Conservation (phyloP, 2,888 invertebrate species). For the Acronicta psi region DNA sequence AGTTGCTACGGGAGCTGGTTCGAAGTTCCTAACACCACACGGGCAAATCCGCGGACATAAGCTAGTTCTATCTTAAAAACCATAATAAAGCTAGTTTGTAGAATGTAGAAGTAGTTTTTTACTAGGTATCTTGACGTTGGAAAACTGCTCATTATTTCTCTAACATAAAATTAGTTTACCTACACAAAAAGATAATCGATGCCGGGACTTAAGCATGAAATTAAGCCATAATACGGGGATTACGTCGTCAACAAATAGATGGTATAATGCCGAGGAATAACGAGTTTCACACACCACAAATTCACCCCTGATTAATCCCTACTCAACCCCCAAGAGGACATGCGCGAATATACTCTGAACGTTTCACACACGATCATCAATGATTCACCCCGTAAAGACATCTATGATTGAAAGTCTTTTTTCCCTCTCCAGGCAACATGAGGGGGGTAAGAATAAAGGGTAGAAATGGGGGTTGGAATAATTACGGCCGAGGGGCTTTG, state of each 20-base stretch:
- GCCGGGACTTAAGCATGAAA: conserved; percentile 15
- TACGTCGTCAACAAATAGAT: conserved; percentile 19
- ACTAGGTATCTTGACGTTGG: too few species aligned
- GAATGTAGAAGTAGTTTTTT: too few species aligned
- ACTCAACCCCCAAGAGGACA: conserved; percentile 8
- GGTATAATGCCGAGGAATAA: conserved; percentile 3
- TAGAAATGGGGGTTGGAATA: conserved; percentile 67
- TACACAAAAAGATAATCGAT: conserved; percentile 1
- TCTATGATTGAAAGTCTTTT: conserved; percentile 70
- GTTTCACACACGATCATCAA: conserved; percentile 40
- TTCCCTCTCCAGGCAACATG: conserved; percentile 48
- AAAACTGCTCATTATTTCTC: background rate
- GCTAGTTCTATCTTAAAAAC: too few species aligned
- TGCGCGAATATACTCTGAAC: conserved; percentile 17
- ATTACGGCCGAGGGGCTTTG: conserved; percentile 68
- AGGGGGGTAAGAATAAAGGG: conserved; percentile 54
- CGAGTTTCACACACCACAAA: conserved; percentile 11
- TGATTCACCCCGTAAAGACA: conserved; percentile 48
- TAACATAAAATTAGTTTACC: background rate
- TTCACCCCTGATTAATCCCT: conserved; percentile 38
- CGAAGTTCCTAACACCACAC: too few species aligned
- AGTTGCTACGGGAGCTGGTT: too few species aligned
- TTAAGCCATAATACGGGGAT: conserved; percentile 26
- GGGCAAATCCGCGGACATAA: too few species aligned
- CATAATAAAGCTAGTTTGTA: too few species aligned